phyloP scores from a whole-genome alignment of 64 coral and sea anemone species.

The Dendrophyllia cribrosa region DNA sequence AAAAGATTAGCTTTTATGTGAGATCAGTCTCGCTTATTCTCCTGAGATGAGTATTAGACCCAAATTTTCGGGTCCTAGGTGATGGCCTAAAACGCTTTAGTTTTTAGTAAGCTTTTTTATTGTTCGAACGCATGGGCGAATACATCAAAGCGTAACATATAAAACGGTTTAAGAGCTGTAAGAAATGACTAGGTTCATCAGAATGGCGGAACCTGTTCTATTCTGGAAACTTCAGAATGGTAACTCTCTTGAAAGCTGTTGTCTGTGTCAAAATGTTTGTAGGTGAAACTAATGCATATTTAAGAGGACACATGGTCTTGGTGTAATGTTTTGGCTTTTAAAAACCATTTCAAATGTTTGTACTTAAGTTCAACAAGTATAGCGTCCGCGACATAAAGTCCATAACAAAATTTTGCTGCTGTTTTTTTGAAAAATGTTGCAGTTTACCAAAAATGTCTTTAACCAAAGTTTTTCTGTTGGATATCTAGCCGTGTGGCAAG shows the following conservation, averaged over 20 bases:
- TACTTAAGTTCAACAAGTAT: conserved; percentile 9
- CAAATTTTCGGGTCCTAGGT: background rate
- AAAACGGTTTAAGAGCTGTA: conserved; percentile 23
- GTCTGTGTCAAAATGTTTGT: conserved; percentile 7
- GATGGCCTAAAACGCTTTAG: no score
- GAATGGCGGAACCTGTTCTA: background rate
- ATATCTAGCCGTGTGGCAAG: conserved; percentile 7
- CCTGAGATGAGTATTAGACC: conserved; percentile 72
- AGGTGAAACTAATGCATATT: background rate
- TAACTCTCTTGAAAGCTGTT: conserved; percentile 23
- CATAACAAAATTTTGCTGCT: background rate
- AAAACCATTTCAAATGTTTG: background rate
- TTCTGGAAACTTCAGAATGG: conserved; percentile 6
- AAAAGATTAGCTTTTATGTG: conserved; percentile 51
- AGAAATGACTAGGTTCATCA: conserved; percentile 11
- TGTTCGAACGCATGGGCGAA: no score
- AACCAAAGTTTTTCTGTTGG: conserved; percentile 12
- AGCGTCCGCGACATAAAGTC: background rate
- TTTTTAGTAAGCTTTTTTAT: no score
- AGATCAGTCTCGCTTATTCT: conserved; percentile 46
- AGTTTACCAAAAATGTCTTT: conserved; percentile 20
- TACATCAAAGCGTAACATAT: no score
- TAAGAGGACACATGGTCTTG: conserved; percentile 10
- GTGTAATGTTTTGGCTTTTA: conserved; percentile 21
- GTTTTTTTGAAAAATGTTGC: conserved; percentile 11